Evolutionary conservation across 1,140 invertebrate species (phyloP), one percentile per base, ranked within the genome.

Genomic region (Cardiocondyla obscurior): DNA sequence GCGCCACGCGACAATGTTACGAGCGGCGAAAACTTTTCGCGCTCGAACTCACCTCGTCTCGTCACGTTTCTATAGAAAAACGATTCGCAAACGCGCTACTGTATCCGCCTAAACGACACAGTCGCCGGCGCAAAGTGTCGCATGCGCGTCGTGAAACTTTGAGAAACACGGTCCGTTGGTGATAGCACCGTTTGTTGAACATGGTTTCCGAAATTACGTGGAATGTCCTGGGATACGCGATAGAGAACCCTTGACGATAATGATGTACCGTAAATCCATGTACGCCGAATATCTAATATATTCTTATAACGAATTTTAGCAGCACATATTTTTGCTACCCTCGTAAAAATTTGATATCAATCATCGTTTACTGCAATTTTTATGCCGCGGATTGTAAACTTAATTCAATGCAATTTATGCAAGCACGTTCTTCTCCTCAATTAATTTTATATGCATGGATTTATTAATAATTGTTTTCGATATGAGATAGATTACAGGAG

Each of bases 1-100:
- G 28, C 57, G 57, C 58, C 25, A 51, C 25, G 33, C 57, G 58
- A 77, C 81, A 55, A 64, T 44, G 72, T 82, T 82, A 82, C 79
- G 81, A 76, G 72, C 36, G n/a, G 39, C 39, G 46, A 55, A n/a
- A 83, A 83, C 72, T 83, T 77, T 77, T 64, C 72, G 46, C 46
- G 33, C 55, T 74, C 42, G 39, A 60, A 73, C 53, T 72, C 51
- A 7, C 67, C 76, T 70, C 42, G 55, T 30, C 39, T 49, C 69
- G 79, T 62, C 79, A 76, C 44, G 67, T 84, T 16, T 19, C 74
- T 67, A 58, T 58, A 28, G 69, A 51, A 46, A 84, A 57, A 46
- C 55, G 74, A 79, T 79, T 49, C 62, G 46, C 74, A 53, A 39
- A 16, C 62, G 46, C 16, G 33, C 60, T 67, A 79, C 60, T 28